Base-by-base conservation (phyloP, 1,140 invertebrate genomes). In the Sinonovacula constricta region DNA sequence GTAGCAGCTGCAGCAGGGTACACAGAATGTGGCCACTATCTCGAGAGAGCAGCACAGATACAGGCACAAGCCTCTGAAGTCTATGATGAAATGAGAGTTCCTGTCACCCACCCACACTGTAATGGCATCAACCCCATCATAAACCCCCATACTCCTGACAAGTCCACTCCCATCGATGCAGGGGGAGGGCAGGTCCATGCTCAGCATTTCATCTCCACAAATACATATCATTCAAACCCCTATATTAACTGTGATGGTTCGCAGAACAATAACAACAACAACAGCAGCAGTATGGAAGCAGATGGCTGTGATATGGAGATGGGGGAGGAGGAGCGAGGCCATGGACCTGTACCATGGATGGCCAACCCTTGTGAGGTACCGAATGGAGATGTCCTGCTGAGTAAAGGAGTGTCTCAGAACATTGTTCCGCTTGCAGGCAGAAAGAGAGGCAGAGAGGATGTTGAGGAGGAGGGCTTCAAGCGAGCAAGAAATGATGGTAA, bases 381-480 rank as follows among this genome's bases (percentile, higher is more conserved):
- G 0, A 63, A 7, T 45, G 7, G 7, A 45, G 71, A 79, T 70
- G 56, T 78, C n/a, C 36, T 77, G 31, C 31, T 80, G 15, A 56
- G 56, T 62, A 15, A 69, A 33, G 83, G 71, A 7, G 76, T 83
- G 15, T 60, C 62, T 15, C n/a, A 67, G 31, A 81, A 81, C 45
- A 15, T 66, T n/a, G 36, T 76, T 4, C 75, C 78, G 14, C 39
- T 82, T 12, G 79, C 81, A 22, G 86, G 86, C 7, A 67, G 60
- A 36, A 87, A 87, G 65, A 72, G 86, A 70, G 74, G 78, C 1
- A 54, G 86, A 36, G 86, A 87, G 51, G 83, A 83, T 26, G 39
- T 53, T 30, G 86, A 86, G 14, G 79, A 85, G 12, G 83, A 82
- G 4, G 67, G 54, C 12, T 82, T 80, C 30, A 86, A 86, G 59